Evolutionary conservation across 2,113 vertebrate species (phyloP).

Genomic region (Polypterus bichir): DNA sequence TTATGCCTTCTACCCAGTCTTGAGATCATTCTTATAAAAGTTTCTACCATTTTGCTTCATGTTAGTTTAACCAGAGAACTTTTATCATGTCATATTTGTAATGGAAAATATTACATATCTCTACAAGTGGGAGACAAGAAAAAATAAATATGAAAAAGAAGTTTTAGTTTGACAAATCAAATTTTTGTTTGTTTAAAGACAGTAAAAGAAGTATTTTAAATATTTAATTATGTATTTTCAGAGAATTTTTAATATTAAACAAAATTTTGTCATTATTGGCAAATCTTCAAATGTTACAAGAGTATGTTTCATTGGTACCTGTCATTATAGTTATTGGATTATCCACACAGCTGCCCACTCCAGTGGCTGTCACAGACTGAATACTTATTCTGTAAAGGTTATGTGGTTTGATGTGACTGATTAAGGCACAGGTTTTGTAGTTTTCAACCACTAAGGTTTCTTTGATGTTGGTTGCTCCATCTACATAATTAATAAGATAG

Average conservation of each 20-base stretch:
- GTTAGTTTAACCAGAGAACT: too few relatives aligned
- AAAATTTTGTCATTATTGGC: too few relatives aligned
- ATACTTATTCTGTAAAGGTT: slow-evolving; percentile 57
- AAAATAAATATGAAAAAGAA: neutral
- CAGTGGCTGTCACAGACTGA: slow-evolving; percentile 44
- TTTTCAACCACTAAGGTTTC: slow-evolving; percentile 36
- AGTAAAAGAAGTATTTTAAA: too few relatives aligned
- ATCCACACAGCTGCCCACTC: slow-evolving; percentile 49
- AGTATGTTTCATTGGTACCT: slow-evolving; percentile 34
- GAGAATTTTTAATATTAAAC: too few relatives aligned
- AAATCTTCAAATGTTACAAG: too few relatives aligned
- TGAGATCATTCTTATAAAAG: too few relatives aligned
- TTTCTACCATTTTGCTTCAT: too few relatives aligned
- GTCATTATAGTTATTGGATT: slow-evolving; percentile 43
- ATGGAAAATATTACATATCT: too few relatives aligned
- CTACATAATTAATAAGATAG: slow-evolving; percentile 48
- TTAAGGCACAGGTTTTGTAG: slow-evolving; percentile 30
- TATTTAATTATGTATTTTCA: too few relatives aligned
- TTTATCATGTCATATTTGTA: too few relatives aligned
- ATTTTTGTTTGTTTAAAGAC: too few relatives aligned
- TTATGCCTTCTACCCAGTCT: too few relatives aligned
- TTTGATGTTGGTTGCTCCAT: slow-evolving; percentile 33
- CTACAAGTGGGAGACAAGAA: slow-evolving; percentile 3
- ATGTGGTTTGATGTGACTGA: slow-evolving; percentile 49
- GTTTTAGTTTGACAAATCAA: neutral